Conservation (phyloP, 2,888 invertebrate genomes). For the Baronia brevicornis region DNA sequence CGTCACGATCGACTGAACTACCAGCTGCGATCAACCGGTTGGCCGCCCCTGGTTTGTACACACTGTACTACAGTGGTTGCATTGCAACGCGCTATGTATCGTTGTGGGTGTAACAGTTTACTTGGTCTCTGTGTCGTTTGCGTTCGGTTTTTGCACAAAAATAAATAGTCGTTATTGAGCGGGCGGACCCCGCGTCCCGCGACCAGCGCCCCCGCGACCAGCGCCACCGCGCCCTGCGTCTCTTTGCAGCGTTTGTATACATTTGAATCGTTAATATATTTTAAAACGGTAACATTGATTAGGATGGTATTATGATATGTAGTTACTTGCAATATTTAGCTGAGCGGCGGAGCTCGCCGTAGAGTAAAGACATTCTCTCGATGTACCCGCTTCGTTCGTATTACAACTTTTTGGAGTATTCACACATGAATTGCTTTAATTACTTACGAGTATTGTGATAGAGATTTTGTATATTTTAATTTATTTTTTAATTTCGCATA, state of each 20-base stretch:
- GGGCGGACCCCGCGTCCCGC: slow-evolving; percentile 18
- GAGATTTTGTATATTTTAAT: slow-evolving; percentile 76
- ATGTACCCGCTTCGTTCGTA: slow-evolving; percentile 55
- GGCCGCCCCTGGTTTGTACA: no score
- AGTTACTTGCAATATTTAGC: slow-evolving; percentile 68
- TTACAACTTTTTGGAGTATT: slow-evolving; percentile 71
- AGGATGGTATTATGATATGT: slow-evolving; percentile 65
- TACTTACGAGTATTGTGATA: slow-evolving; percentile 77
- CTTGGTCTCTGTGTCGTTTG: slow-evolving; percentile 31
- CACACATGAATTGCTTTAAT: slow-evolving; percentile 75
- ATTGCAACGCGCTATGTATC: slow-evolving; percentile 30
- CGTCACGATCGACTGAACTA: no score
- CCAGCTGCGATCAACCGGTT: no score
- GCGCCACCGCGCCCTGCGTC: slow-evolving; percentile 44
- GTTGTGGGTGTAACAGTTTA: slow-evolving; percentile 34
- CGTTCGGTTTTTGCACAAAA: slow-evolving; percentile 58
- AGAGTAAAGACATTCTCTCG: no score
- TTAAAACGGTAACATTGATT: slow-evolving; percentile 50
- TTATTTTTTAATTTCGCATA: slow-evolving; percentile 74
- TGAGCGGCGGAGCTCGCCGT: slow-evolving; percentile 55
- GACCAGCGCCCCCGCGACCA: slow-evolving; percentile 20
- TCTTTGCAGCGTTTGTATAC: no score
- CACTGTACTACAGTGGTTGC: slow-evolving; percentile 32
- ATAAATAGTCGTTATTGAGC: slow-evolving; percentile 47
- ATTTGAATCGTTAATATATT: slow-evolving; percentile 52